Conservation (phyloP, 2,888 invertebrate genomes). For the Dynastes grantii region DNA sequence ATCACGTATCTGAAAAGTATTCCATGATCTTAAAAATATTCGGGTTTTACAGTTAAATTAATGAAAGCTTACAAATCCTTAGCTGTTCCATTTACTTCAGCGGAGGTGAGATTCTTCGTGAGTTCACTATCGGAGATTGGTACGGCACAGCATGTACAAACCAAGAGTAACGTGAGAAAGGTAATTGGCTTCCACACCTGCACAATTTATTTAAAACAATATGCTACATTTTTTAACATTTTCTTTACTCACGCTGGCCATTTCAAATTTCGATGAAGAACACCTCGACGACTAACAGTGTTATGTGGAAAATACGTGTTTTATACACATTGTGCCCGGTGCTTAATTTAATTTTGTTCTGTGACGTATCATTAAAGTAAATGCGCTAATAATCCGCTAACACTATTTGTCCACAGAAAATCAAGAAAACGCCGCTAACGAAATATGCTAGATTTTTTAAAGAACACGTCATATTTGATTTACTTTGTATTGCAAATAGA, state of each 20-base stretch:
- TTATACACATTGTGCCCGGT: constrained; percentile 30
- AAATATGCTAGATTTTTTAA: constrained; percentile 10
- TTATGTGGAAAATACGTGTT: constrained; percentile 21
- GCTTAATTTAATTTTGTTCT: constrained; percentile 45
- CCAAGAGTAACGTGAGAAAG: constrained; percentile 16
- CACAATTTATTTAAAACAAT: constrained; percentile 28
- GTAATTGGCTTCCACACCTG: constrained; percentile 36
- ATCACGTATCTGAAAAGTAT: constrained; percentile 72
- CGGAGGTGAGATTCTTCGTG: not conserved
- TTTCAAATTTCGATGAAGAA: constrained; percentile 17
- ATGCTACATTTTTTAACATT: not conserved
- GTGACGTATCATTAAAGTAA: constrained; percentile 34
- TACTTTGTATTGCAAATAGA: not conserved
- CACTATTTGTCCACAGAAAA: constrained; percentile 30
- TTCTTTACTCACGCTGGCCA: constrained; percentile 33
- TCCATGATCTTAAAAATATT: not conserved
- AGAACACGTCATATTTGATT: constrained; percentile 5
- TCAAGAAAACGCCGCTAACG: not conserved
- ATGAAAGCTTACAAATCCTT: constrained; percentile 43
- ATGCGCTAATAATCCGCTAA: constrained; percentile 32
- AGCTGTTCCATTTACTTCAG: constrained; percentile 44
- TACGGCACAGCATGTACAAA: not conserved
- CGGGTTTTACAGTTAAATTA: not conserved
- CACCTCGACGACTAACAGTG: constrained; percentile 9
- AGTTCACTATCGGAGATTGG: constrained; percentile 16